Evolutionary conservation across 2,113 vertebrate species (phyloP).

Genomic region (Variabilichromis moorii): DNA sequence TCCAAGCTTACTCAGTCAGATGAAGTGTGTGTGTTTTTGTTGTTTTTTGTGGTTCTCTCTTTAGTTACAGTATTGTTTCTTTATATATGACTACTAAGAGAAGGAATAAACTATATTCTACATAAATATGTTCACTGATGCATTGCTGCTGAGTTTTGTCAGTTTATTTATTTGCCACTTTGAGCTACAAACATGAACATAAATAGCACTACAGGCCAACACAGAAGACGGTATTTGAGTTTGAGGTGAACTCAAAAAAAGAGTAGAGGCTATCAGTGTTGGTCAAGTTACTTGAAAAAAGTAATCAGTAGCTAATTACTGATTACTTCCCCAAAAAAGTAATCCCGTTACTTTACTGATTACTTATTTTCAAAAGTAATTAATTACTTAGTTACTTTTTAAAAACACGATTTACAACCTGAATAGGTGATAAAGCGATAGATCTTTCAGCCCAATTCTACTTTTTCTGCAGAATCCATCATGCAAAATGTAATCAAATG

Average conservation of each 20-base stretch:
- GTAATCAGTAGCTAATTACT: too few relatives aligned
- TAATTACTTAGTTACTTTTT: too few relatives aligned
- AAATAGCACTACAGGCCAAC: neutral
- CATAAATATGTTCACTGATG: neutral
- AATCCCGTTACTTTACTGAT: accelerated
- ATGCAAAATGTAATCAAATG: too few relatives aligned
- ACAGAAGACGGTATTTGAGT: accelerated
- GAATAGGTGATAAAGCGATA: too few relatives aligned
- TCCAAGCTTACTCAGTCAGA: neutral
- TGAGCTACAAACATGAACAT: neutral
- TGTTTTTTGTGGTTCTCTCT: neutral
- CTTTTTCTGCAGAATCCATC: too few relatives aligned
- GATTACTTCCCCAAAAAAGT: too few relatives aligned
- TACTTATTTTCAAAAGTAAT: too few relatives aligned
- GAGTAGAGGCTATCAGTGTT: too few relatives aligned
- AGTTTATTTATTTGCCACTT: neutral
- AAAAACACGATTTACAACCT: too few relatives aligned
- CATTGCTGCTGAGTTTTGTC: neutral
- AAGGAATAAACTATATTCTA: neutral
- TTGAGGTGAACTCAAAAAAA: neutral
- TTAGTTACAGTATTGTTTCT: neutral
- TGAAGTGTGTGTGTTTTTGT: neutral
- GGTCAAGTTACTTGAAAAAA: too few relatives aligned
- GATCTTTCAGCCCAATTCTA: too few relatives aligned
- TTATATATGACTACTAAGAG: neutral